Base-by-base conservation (phyloP, 2,888 invertebrate genomes). In the Lasioglossum lativentre region DNA sequence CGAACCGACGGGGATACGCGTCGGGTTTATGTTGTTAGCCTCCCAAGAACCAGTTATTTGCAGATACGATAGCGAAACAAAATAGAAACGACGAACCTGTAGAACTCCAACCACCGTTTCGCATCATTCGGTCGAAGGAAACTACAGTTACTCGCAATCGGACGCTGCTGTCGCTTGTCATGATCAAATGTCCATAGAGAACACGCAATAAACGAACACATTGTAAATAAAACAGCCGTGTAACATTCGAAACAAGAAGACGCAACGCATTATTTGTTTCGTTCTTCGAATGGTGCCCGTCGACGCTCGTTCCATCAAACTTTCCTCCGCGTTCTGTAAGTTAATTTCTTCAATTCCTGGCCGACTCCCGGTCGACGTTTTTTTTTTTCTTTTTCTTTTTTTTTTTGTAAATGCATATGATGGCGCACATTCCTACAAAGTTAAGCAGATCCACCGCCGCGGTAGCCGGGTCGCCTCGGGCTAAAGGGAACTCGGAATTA, bases 31-130 rank as follows among this genome's bases (percentile, higher is more conserved):
- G 66, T 63, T 66, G 78, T 66, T 85, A 56, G 63, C 38, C 38
- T n/a, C 45, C 78, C 19, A 47, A 42, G 77, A 72, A 75, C 72
- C 71, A 78, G 63, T 73, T 83, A 78, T 73, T 83, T 73, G 83
- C 30, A 42, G 78, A 79, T 45, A 70, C 76, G 45, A 73, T 42
- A 66, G 56, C 27, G 71, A 40, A 83, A 63, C 71, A 45, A 72
- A 52, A 34, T 45, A 71, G 30, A 75, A 23, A 27, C 45, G 38
- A 27, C 14, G 12, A 1, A 10, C 4, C 1, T 12, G 10, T 30
- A 6, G 8, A 30, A 38, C 59, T 34, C 38, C 40, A 27, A 0
- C 56, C 34, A 16, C 40, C 59, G 75, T 78, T 74, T 23, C 12
- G 19, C 71, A 70, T 74, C 74, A 77, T 70, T 82, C 82, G 73